Evolutionary conservation across 2,113 vertebrate genomes (phyloP).

Genomic region (Guaruba guarouba): DNA sequence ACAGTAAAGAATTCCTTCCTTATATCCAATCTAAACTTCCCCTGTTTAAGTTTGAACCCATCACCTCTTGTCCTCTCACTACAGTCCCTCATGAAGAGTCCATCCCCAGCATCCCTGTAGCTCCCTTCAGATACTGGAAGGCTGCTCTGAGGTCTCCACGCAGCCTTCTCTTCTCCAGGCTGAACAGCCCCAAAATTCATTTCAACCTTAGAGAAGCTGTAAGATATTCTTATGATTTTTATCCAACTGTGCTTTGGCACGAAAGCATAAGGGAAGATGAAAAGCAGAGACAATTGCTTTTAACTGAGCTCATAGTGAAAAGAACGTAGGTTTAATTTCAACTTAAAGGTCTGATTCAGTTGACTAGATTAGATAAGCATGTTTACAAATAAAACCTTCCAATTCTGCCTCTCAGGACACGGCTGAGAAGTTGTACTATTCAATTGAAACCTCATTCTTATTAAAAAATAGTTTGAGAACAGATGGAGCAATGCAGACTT

Average conservation of each 20-base stretch:
- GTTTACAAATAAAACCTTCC: background rate
- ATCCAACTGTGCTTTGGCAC: background rate
- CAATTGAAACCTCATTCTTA: background rate
- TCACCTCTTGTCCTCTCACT: too few species aligned
- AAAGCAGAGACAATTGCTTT: background rate
- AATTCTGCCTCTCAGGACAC: background rate
- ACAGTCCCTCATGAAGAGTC: too few species aligned
- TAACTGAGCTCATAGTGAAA: background rate
- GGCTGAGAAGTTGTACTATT: background rate
- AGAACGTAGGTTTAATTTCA: background rate
- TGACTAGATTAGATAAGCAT: background rate
- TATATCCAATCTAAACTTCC: too few species aligned
- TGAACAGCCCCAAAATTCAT: background rate
- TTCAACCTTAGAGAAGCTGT: background rate
- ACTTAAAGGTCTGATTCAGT: background rate
- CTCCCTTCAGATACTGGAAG: too few species aligned
- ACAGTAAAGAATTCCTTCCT: too few species aligned
- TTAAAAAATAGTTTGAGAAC: background rate
- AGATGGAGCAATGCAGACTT: rapidly evolving
- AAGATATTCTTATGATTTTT: background rate
- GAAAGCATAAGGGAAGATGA: background rate
- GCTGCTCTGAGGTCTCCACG: too few species aligned
- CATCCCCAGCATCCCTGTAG: too few species aligned
- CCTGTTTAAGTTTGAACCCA: too few species aligned
- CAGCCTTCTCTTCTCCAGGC: too few species aligned